Conservation (phyloP, 2,797 vertebrate genomes). For the Octomys mimax region DNA sequence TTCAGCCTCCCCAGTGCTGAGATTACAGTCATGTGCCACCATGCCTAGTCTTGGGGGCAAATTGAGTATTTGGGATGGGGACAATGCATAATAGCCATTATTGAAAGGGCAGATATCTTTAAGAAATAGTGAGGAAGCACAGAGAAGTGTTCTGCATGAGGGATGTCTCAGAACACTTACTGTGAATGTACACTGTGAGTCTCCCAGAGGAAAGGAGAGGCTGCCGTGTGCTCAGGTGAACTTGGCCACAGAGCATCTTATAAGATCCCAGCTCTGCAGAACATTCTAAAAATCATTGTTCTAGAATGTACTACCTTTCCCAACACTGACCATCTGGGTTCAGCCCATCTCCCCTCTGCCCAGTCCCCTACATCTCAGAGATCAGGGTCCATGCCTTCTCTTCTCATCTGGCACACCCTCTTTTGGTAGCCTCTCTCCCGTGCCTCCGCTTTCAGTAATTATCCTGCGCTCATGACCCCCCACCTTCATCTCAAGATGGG, state of each 20-base stretch:
- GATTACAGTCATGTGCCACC: too few relatives aligned
- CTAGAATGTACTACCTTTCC: neutral
- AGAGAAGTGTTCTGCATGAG: slow-evolving; percentile 26
- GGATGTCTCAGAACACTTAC: neutral
- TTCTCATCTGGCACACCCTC: neutral
- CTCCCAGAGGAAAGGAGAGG: neutral
- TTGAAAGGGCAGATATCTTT: slow-evolving; percentile 1
- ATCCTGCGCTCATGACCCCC: neutral
- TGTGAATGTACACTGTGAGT: neutral
- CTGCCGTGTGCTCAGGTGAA: neutral
- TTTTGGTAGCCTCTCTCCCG: neutral
- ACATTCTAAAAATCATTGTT: neutral
- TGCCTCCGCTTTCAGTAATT: neutral
- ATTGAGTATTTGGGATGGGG: too few relatives aligned
- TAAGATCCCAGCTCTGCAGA: neutral
- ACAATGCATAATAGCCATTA: neutral
- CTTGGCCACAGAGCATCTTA: neutral
- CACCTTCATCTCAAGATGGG: neutral
- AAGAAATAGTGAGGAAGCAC: neutral
- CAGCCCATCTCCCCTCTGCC: neutral
- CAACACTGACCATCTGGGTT: neutral
- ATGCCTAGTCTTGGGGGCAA: too few relatives aligned
- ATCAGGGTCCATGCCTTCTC: neutral
- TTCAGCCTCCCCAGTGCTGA: too few relatives aligned
- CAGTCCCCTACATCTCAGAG: neutral